Conservation (phyloP, 1,140 invertebrate genomes). For the Phortica variegata region DNA sequence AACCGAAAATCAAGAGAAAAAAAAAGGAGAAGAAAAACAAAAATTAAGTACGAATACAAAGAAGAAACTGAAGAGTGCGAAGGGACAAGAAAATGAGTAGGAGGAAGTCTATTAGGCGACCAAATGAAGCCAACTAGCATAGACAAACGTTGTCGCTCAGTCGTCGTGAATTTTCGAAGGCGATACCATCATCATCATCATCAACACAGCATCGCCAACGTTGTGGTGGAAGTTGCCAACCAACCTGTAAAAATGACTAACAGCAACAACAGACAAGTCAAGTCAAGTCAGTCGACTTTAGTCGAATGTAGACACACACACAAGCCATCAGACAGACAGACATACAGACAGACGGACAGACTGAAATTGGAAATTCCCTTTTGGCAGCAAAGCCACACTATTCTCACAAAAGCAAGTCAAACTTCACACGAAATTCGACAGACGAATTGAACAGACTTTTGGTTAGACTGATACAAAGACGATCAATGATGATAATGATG, state of each 20-base stretch:
- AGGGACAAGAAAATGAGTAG: slow-evolving; percentile 14
- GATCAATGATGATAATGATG: too few relatives aligned
- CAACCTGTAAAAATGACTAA: slow-evolving; percentile 39
- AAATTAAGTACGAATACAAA: too few relatives aligned
- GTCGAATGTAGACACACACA: slow-evolving; percentile 25
- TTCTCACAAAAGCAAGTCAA: slow-evolving; percentile 36
- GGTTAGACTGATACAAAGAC: slow-evolving; percentile 45
- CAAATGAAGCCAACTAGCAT: too few relatives aligned
- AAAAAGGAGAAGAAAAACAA: too few relatives aligned
- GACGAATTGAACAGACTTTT: neutral
- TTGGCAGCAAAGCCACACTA: slow-evolving; percentile 26
- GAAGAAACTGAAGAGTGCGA: slow-evolving; percentile 24
- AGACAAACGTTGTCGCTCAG: slow-evolving; percentile 23
- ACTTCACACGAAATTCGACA: slow-evolving; percentile 43
- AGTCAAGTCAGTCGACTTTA: too few relatives aligned
- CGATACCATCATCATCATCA: slow-evolving; percentile 49
- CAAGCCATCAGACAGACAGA: neutral
- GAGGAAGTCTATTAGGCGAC: slow-evolving; percentile 35
- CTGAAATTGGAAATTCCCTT: slow-evolving; percentile 41
- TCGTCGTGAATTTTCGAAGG: slow-evolving; percentile 44
- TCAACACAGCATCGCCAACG: neutral
- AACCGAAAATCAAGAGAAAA: too few relatives aligned
- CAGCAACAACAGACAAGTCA: slow-evolving; percentile 21
- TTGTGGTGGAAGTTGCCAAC: neutral
- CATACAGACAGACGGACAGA: neutral